Evolutionary conservation across 2,888 invertebrate species (phyloP), one percentile per base, ranked within the genome.

Genomic region (Phytoseiulus persimilis): DNA sequence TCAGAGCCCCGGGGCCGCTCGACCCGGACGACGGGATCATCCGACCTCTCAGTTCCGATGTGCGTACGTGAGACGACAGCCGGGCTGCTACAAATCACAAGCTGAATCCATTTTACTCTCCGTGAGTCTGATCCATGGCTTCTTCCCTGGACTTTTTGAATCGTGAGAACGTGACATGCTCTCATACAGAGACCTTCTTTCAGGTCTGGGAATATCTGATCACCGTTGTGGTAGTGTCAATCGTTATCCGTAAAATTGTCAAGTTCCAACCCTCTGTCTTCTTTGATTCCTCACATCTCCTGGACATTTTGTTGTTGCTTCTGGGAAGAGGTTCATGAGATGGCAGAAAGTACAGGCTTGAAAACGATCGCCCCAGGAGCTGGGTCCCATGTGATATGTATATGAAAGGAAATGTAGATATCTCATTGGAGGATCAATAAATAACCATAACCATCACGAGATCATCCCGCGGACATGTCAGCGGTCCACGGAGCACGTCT

Each of bases 161-260:
- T 39, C 39, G n/a, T 9, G 39, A 39, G 39, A 6, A 39, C 9
- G 39, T 9, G 9, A 9, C 3, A 39, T 39, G 9, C 9, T 39
- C 3, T 39, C 39, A 3, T 39, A 39, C 3, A 39, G 9, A 39
- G 3, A 39, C 3, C 9, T 39, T 9, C 9, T 6, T 87, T 23
- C 87, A 87, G 87, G 87, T 87, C 11, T 87, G 87, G 87, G n/a
- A 39, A 33, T 87, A 87, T 87, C 18, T 87, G 87, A 45, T 45
- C n/a, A 14, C 39, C 28, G 45, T 45, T 5, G 45, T 87, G 28
- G 87, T 33, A 23, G 39, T 32, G 18, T 87, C 87, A 0, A 33
- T 87, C 33, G 33, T 32, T n/a, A 33, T 87, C 0, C 87, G 33
- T 32, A 28, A 33, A n/a, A 14, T 14, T 11, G 32, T 39, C n/a